A percentile compares a stretch with the other conserved stretches of the same genome.
Evolutionary conservation across 2,113 vertebrate genomes (phyloP).

Genomic region (Anthoscopus minutus): DNA sequence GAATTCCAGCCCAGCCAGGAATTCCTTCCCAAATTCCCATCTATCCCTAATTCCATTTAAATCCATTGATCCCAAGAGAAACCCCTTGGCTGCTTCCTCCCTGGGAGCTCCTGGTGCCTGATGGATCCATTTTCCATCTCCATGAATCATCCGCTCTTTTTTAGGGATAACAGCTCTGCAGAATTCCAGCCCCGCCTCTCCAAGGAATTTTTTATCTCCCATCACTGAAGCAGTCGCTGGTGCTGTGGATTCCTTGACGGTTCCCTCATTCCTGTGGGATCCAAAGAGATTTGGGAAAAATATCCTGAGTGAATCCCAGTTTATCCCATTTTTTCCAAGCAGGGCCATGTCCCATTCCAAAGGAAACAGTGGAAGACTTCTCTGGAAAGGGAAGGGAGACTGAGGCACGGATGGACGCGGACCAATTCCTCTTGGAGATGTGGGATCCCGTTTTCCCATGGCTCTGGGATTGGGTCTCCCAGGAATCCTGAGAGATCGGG

Average conservation of each 20-base stretch:
- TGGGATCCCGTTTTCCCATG: not conserved
- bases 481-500: not conserved
- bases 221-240: rapidly evolving
- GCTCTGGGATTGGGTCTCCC: not conserved
- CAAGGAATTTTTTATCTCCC: not conserved
- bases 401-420: not conserved
- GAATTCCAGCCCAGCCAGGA: not conserved
- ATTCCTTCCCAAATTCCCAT: not conserved
- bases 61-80: not conserved
- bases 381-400: not conserved
- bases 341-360: not conserved
- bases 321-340: not conserved
- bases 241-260: not conserved
- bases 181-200: not conserved
- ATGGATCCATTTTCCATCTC: not conserved
- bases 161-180: rapidly evolving
- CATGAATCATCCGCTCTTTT: rapidly evolving
- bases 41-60: rapidly evolving
- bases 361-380: not conserved
- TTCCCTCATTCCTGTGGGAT: not conserved
- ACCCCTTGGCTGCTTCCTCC: not conserved
- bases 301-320: not conserved
- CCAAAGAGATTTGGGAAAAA: not conserved
- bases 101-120: too few relatives aligned
- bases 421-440: not conserved